A percentile compares a stretch with the other conserved stretches of the same genome.
These are phyloP conservation scores for Cebidichthys violaceus DNA, from an alignment of 2,113 vertebrate species.

Conservation along the genomic window DNA sequence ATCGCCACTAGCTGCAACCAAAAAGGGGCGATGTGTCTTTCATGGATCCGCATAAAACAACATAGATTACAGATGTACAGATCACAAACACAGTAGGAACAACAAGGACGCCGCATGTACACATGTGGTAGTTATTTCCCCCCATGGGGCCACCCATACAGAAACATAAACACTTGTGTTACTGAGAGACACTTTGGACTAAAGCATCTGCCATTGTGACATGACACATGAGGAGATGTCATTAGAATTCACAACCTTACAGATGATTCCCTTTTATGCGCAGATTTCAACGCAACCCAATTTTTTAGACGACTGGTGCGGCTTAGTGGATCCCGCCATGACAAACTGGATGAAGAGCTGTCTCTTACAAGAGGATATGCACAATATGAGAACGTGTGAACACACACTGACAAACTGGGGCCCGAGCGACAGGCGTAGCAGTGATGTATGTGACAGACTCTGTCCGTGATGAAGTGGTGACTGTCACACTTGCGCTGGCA, in stretches of 20 bases:
- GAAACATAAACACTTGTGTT: constrained; percentile 52
- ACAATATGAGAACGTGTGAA: constrained; percentile 50
- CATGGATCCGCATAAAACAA: constrained; percentile 58
- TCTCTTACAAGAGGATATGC: constrained; percentile 23
- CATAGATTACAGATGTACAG: constrained; percentile 63
- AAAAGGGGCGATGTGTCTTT: constrained; percentile 42
- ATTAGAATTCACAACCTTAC: constrained; percentile 1
- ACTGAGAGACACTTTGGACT: constrained; percentile 38
- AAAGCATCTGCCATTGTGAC: constrained; percentile 38
- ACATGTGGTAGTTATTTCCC: constrained; percentile 56
- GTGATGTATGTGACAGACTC: constrained; percentile 68
- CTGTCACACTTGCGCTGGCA: constrained; percentile 73
- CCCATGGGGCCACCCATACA: constrained; percentile 46
- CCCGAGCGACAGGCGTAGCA: constrained; percentile 17
- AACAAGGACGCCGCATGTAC: constrained; percentile 23
- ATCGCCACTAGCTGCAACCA: constrained; percentile 68
- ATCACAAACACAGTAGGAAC: constrained; percentile 62
- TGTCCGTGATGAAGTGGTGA: constrained; percentile 67
- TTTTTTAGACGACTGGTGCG: constrained; percentile 7
- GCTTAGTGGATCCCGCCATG: not conserved
- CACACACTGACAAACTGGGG: constrained; percentile 45
- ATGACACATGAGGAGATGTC: constrained; percentile 35
- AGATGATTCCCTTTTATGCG: constrained; percentile 22
- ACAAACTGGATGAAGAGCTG: constrained; percentile 11
- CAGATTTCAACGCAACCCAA: constrained; percentile 18